Conservation (phyloP, 2,113 vertebrate genomes). For the rabbit (Oryctolagus cuniculus) region DNA sequence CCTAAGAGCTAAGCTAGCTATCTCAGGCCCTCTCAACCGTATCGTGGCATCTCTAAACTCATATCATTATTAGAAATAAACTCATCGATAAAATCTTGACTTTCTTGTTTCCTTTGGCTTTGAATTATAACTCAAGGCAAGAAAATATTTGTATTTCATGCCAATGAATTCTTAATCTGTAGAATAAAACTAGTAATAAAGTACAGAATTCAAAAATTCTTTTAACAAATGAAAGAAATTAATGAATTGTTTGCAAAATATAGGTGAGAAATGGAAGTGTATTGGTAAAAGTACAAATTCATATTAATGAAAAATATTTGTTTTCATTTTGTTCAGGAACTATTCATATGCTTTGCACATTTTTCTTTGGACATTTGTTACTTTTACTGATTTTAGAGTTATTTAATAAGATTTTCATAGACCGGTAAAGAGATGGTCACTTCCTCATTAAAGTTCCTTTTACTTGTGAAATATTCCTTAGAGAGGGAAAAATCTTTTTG, state of each 20-base stretch:
- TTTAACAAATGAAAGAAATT: background rate
- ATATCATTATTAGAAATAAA: background rate
- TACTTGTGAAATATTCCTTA: background rate
- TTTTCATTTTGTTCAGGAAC: slow-evolving; percentile 6
- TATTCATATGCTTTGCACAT: background rate
- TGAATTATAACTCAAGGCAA: background rate
- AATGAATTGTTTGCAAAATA: background rate
- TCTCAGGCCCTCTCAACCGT: background rate
- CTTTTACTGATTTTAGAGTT: slow-evolving; percentile 38
- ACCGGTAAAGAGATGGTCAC: background rate
- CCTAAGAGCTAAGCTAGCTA: background rate
- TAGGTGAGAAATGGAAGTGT: background rate
- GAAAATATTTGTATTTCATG: background rate
- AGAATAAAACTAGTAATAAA: background rate
- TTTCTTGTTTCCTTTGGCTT: background rate
- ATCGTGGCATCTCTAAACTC: background rate
- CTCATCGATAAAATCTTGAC: background rate
- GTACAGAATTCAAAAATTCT: background rate
- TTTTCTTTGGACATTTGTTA: background rate
- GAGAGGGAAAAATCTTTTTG: background rate
- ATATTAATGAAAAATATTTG: background rate
- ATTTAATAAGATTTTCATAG: background rate
- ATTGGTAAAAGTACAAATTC: background rate
- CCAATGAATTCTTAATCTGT: background rate
- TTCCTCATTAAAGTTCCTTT: background rate